Conservation (phyloP, 2,797 vertebrate species). For the Gallinago solitaria region DNA sequence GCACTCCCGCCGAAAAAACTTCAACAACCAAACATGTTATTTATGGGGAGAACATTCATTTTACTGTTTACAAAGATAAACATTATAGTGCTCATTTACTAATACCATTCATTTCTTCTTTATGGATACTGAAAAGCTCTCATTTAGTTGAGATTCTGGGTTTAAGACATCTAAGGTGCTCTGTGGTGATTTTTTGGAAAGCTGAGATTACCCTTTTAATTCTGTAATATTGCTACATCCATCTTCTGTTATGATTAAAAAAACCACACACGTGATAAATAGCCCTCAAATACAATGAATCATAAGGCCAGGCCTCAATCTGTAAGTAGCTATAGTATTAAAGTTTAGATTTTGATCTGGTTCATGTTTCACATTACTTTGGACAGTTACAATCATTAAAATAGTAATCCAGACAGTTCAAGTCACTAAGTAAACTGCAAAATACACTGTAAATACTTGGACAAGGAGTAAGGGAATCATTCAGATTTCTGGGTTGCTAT, state of each 20-base stretch:
- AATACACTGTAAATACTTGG: neutral
- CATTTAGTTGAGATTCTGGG: neutral
- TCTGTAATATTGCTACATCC: neutral
- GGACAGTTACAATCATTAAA: neutral
- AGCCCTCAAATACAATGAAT: neutral
- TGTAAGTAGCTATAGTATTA: neutral
- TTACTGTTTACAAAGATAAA: neutral
- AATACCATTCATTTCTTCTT: neutral
- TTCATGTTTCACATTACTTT: slow-evolving; percentile 6
- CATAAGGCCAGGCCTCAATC: neutral
- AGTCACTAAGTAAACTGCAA: neutral
- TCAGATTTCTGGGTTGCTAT: neutral
- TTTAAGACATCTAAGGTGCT: neutral
- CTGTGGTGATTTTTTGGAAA: neutral
- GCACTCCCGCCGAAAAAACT: too few species aligned
- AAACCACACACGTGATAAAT: fast-evolving
- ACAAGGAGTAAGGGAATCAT: neutral
- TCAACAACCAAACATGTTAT: neutral
- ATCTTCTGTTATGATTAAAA: slow-evolving; percentile 1
- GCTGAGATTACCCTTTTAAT: neutral
- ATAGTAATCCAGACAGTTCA: neutral
- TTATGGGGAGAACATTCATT: neutral
- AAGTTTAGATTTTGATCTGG: neutral
- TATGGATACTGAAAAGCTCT: neutral
- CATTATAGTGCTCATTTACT: neutral